Base-by-base conservation (phyloP, 92 coral and sea anemone genomes). In the Muricea muricata region DNA sequence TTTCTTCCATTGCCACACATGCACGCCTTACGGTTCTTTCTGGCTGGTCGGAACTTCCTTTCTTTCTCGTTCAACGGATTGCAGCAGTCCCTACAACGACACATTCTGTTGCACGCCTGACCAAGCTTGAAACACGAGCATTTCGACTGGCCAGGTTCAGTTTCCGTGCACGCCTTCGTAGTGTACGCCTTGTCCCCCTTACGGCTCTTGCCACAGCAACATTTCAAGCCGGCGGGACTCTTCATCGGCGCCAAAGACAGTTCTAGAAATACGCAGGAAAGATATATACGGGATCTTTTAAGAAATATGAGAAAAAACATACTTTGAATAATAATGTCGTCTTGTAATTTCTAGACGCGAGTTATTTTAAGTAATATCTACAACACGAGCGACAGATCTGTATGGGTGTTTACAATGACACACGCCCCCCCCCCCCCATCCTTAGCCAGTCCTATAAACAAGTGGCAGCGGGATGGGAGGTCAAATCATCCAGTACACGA, bases 1-100 rank as follows among this genome's bases (percentile, higher is more conserved):
- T 77, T 77, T 31, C 82, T 31, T 14, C 82, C 82, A 57, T 77
- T 77, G 29, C 82, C 82, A 77, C 82, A 77, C 82, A 77, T 77
- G 42, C 82, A 77, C 1, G 82, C 58, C 37, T 77, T 77, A 8
- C 82, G 37, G 33, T 77, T 77, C 48, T 77, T 77, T 30, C 61
- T 77, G 2, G 68, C 68, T 3, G 69, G 69, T 7, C 61, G 82
- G 48, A 54, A 77, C 30, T 52, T 77, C 15, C 13, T 25, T 35
- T 77, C 69, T 15, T 54, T 55, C 24, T 17, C 39, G 47, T 48
- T 75, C 39, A 61, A 31, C 21, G 69, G 67, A 57, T 77, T 77
- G 47, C 15, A 20, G 37, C 82, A 77, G 30, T 77, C 54, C 17
- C 37, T 54, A 28, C 82, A 77, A n/a, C 82, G 82, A 57, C 82